A percentile compares a stretch with the other conserved stretches of the same genome.
These are phyloP conservation scores for Latrodectus geometricus DNA, from an alignment of 1,140 invertebrate genomes.

Conservation along the genomic window DNA sequence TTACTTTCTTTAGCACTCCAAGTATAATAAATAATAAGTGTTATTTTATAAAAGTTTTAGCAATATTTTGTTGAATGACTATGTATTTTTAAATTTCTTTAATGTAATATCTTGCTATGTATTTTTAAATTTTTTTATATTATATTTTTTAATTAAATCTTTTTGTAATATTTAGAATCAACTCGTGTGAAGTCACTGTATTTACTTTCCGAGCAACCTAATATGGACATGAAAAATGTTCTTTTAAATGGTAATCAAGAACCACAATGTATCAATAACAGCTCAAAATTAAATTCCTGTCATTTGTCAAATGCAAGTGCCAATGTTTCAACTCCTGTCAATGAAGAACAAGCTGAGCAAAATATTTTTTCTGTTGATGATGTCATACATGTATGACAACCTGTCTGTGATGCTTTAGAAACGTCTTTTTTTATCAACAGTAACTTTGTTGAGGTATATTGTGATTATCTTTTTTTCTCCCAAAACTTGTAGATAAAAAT, in stretches of 20 bases:
- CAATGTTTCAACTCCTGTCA: constrained; percentile 25
- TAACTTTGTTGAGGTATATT: not conserved
- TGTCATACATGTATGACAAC: constrained; percentile 51
- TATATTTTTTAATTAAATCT: not conserved
- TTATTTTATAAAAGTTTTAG: too few relatives aligned
- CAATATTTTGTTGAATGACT: too few relatives aligned
- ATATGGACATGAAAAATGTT: constrained; percentile 19
- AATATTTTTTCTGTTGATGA: constrained; percentile 38
- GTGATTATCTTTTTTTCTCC: not conserved
- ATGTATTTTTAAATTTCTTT: not conserved
- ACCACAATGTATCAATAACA: not conserved
- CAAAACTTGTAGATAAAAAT: not conserved
- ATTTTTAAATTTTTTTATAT: not conserved
- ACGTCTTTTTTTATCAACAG: not conserved
- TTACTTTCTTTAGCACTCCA: too few relatives aligned
- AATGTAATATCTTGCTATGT: too few relatives aligned
- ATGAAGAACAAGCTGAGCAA: constrained; percentile 11
- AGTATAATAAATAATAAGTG: too few relatives aligned
- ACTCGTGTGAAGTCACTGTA: constrained; percentile 25
- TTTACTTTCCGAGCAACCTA: constrained; percentile 23
- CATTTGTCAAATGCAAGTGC: constrained; percentile 32
- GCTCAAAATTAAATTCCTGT: constrained; percentile 11
- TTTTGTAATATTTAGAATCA: not conserved
- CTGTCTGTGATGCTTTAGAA: constrained; percentile 26
- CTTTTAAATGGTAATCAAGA: constrained; percentile 53